These are phyloP conservation scores for Poeciliopsis presidionis DNA, from an alignment of 2,797 vertebrate species.

Conservation along the genomic window DNA sequence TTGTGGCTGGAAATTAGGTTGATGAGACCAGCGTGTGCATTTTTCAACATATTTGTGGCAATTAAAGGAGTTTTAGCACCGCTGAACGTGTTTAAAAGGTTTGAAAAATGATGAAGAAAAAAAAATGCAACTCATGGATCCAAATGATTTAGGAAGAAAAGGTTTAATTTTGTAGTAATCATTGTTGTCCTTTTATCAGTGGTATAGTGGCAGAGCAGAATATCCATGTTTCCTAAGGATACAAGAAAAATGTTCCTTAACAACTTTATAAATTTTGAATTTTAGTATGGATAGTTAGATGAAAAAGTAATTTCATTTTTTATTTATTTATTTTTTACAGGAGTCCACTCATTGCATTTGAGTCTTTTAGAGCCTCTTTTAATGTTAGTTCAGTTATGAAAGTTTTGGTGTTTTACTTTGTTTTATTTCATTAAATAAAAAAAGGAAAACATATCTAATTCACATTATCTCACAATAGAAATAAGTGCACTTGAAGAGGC, in stretches of 20 bases:
- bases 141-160: not conserved
- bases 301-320: not conserved
- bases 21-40: not conserved
- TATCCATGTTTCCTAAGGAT: not conserved
- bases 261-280: not conserved
- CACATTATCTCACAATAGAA: not conserved
- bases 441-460: not conserved
- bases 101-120: too few relatives aligned
- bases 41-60: not conserved
- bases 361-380: not conserved
- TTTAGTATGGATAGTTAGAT: not conserved
- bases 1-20: conserved; percentile 2
- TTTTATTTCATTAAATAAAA: not conserved
- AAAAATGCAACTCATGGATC: not conserved
- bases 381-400: not conserved
- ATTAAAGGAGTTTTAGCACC: not conserved
- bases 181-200: not conserved
- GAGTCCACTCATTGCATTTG: not conserved
- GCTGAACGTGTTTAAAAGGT: not conserved
- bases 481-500: not conserved
- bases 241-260: not conserved
- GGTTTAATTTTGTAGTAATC: not conserved
- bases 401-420: not conserved
- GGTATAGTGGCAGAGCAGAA: not conserved
- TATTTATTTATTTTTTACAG: not conserved